Percentiles rank a stretch among this genome's conserved stretches.
These are phyloP conservation scores for Troides aeacus DNA, from an alignment of 2,888 invertebrate genomes.

Conservation along the genomic window DNA sequence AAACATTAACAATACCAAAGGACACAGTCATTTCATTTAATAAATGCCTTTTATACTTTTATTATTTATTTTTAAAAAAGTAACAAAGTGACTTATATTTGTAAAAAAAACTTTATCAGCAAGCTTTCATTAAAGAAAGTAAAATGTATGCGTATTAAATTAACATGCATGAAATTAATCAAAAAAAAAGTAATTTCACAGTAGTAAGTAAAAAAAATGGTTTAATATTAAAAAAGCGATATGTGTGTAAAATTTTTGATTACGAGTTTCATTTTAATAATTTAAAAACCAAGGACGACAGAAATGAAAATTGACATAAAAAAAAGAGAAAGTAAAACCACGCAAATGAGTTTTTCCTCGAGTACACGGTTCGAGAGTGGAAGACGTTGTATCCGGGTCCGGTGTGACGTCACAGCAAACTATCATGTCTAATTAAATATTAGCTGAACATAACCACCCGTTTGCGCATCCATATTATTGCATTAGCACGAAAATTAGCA, in stretches of 20 bases:
- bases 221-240: background rate
- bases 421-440: constrained; percentile 27
- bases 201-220: background rate
- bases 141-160: background rate
- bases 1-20: constrained; percentile 3
- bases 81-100: background rate
- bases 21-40: constrained; percentile 9
- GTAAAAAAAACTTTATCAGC: background rate
- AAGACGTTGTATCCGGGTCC: constrained; percentile 27
- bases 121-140: background rate
- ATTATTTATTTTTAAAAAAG: background rate
- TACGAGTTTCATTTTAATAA: background rate
- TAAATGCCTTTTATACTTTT: background rate
- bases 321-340: constrained; percentile 27
- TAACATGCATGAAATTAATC: constrained; percentile 2
- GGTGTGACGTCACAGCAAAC: constrained; percentile 26
- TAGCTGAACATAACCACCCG: constrained; percentile 21
- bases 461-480: constrained; percentile 15
- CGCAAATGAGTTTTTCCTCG: constrained; percentile 23
- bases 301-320: constrained; percentile 3
- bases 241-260: background rate
- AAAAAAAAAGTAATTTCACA: constrained; percentile 2
- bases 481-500: constrained; percentile 26
- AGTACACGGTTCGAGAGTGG: constrained; percentile 14
- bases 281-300: background rate